A percentile compares a stretch with the other conserved stretches of the same genome.
Evolutionary conservation across 2,888 invertebrate species (phyloP).

Genomic region (Epinotia demarniana): DNA sequence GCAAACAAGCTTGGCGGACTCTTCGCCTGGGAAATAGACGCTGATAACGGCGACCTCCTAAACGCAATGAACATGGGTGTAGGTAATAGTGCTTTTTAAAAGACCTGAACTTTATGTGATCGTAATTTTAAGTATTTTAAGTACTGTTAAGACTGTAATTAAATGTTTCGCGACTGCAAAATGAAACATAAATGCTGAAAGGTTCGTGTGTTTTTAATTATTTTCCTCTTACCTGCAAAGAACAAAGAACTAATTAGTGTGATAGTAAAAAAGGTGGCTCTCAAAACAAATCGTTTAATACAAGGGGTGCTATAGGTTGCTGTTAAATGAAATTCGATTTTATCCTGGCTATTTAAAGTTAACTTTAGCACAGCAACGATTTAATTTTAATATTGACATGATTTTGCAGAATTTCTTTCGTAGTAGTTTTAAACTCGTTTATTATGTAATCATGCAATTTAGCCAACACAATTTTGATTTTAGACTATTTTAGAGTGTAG

Average conservation of each 20-base stretch:
- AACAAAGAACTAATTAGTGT: conserved; percentile 36
- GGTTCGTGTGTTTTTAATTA: conserved; percentile 37
- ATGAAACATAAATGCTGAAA: conserved; percentile 43
- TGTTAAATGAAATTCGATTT: not conserved
- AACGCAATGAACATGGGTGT: conserved; percentile 81
- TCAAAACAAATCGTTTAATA: conserved; percentile 19
- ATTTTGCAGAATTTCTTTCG: not conserved
- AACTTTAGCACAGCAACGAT: not conserved
- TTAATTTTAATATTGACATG: not conserved
- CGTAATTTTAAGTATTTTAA: conserved; percentile 34
- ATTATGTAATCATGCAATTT: not conserved
- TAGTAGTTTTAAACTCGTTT: not conserved
- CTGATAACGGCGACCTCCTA: conserved; percentile 78
- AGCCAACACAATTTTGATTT: not conserved
- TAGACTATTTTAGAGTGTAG: not conserved
- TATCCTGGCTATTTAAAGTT: not conserved
- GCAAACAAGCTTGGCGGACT: conserved; percentile 78
- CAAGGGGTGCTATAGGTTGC: too few relatives aligned
- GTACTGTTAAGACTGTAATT: conserved; percentile 39
- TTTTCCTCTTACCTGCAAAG: conserved; percentile 30
- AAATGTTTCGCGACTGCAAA: conserved; percentile 42
- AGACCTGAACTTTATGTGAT: conserved; percentile 36
- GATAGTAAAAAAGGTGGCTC: conserved; percentile 30
- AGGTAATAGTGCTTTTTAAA: conserved; percentile 65
- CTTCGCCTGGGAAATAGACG: conserved; percentile 81